Base-by-base conservation (phyloP, 2,113 vertebrate genomes). In the Ginglymostoma cirratum region DNA sequence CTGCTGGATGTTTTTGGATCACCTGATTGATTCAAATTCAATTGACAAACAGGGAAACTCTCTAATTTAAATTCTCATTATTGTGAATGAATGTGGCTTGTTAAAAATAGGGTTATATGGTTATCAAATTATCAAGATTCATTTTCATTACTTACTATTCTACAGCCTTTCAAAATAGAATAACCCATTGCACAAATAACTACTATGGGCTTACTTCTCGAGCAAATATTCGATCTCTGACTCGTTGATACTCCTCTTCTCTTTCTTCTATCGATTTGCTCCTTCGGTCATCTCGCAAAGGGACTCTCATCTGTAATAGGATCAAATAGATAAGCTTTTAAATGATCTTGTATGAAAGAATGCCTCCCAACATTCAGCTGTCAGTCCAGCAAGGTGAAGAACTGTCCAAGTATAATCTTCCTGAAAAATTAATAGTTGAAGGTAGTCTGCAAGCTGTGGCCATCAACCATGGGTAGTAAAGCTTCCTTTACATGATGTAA, bases 241-340 rank as follows among this genome's bases (percentile, higher is more conserved):
- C 99, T 96, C 99, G 98, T 97, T 99, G 99, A 97, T 99, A 99
- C 96, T 99, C 99, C 96, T 99, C 99, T 97, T 99, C 99, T 96
- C 99, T 97, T 97, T 99, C 99, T 97, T 99, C 99, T 97, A 99
- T 99, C 96, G 99, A 99, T 97, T 99, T 99, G 97, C 99, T 99
- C 97, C 99, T 98, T 96, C 99, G 98, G 96, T 99, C 99, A 96
- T 99, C 99, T 98, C 99, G 99, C 97, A 99, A 98, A 96, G 99
- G 99, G 97, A 99, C 98, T 96, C 99, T 99, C 96, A 99, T 99
- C 99, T 99, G 98, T 97, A 96, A 97, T 96, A 96, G 69, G 61
- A 92, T 10, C 67, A 70, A 48, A 7, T 48, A 27, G n/a, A 42
- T 42, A 65, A 34, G 27, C 19, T 65, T 89, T 55, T 1, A 89